Conservation (phyloP, 2,888 invertebrate species). For the Griposia aprilina region DNA sequence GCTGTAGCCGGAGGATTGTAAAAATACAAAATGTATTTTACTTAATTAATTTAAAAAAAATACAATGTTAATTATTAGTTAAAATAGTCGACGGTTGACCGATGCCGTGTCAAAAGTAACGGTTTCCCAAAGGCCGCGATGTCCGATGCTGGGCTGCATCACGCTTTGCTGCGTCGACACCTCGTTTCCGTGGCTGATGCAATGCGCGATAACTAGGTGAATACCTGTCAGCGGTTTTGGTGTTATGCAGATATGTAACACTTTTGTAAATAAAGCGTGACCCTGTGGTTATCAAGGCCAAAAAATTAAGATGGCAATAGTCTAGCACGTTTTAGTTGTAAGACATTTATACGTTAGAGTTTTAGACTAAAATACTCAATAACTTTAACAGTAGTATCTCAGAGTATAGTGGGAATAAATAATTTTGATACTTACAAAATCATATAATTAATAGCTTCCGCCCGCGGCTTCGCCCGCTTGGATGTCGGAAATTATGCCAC, state of each 20-base stretch:
- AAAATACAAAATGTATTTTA: too few species aligned
- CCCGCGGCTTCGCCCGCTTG: too few species aligned
- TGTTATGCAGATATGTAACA: too few species aligned
- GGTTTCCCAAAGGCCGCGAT: neutral
- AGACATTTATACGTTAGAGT: neutral
- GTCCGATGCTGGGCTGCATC: neutral
- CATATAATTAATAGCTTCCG: neutral
- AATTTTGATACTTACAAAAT: neutral
- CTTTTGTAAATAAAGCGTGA: neutral
- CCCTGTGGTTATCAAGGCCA: neutral
- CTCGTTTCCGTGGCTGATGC: too few species aligned
- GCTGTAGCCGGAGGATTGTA: too few species aligned
- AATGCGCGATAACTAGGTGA: too few species aligned
- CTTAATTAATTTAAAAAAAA: too few species aligned
- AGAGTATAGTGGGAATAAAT: neutral
- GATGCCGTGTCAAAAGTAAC: neutral
- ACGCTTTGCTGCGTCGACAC: neutral
- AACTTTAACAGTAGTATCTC: too few species aligned
- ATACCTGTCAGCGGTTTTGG: too few species aligned
- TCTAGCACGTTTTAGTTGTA: neutral
- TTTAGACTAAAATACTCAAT: neutral
- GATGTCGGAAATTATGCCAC: too few species aligned
- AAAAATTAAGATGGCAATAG: neutral
- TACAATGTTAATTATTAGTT: too few species aligned
- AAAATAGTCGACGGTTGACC: neutral